Base-by-base conservation (phyloP, 2,888 invertebrate genomes). In the Orthosia gothica region DNA sequence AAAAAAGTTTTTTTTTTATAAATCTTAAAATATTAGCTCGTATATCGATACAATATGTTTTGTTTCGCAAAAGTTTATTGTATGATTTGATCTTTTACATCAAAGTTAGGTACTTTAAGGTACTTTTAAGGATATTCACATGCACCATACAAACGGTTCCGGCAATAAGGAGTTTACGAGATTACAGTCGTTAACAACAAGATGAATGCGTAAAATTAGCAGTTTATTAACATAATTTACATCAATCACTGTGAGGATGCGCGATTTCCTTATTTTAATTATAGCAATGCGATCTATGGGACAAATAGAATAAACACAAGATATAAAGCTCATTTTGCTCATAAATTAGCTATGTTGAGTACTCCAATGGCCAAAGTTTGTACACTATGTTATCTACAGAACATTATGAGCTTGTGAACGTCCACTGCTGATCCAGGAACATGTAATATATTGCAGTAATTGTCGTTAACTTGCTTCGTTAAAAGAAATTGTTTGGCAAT, bases 211-310 rank as follows among this genome's bases (percentile, higher is more conserved):
- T 74, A 26, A 52, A 81, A 80, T 74, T 64, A 64, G 23, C 52
- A 57, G 55, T 81, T 62, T 62, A 81, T 74, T 78, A 59, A 59
- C 52, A 49, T 64, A 64, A 73, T 59, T 74, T 47, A 32, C 45
- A 52, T 72, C 59, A 20, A 50, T 18, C 12, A 23, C 45, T 45
- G n/a, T 11, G 15, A 65, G 52, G 57, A 63, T 66, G 57, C 62
- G n/a, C 40, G 49, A 26, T 63, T 78, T 74, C 62, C 66, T 63
- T 78, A 74, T 58, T 66, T 66, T 32, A 61, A 16, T 40, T 15
- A 40, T 45, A 26, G 3, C 32, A 55, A 18, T 62, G 45, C 20
- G 40, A 57, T 62, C 32, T 66, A 12, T 62, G 15, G 16, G 26
- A 47, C 45, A 62, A 66, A 66, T 57, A 55, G 50, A 18, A 23